phyloP scores from a whole-genome alignment of 2,888 invertebrate genomes.

The Drosophila subsilvestris region DNA sequence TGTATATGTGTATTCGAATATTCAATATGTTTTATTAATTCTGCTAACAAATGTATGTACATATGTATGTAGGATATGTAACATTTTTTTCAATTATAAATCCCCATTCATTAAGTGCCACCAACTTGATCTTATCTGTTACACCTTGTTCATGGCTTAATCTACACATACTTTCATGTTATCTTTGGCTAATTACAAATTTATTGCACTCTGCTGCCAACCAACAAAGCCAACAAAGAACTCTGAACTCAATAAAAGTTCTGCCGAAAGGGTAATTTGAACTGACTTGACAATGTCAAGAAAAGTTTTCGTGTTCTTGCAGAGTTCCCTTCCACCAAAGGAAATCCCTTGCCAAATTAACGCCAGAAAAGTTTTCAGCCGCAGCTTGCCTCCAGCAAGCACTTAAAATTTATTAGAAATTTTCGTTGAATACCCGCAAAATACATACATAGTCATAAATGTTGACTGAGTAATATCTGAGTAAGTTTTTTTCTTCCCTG shows the following conservation, averaged over 20 bases:
- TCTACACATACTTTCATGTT: conserved; percentile 10
- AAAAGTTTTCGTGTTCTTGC: conserved; percentile 20
- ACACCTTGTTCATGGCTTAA: not conserved
- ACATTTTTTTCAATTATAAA: no score
- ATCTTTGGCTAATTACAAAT: conserved; percentile 27
- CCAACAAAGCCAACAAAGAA: not conserved
- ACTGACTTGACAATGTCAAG: not conserved
- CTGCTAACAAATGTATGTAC: no score
- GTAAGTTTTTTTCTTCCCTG: not conserved
- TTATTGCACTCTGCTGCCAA: conserved; percentile 20
- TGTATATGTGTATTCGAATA: no score
- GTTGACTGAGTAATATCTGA: conserved; percentile 22
- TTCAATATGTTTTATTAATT: no score
- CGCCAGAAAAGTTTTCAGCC: conserved; percentile 20
- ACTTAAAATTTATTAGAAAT: conserved; percentile 43
- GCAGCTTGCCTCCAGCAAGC: conserved; percentile 28
- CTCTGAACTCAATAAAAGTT: conserved; percentile 1
- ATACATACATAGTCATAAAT: conserved; percentile 25
- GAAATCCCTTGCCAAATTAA: conserved; percentile 36
- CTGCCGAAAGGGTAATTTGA: conserved; percentile 1
- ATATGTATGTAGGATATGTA: not conserved
- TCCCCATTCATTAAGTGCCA: not conserved
- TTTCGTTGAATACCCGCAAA: conserved; percentile 25
- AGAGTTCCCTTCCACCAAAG: not conserved
- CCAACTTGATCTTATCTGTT: not conserved